Evolutionary conservation across 2,888 invertebrate genomes (phyloP).

Genomic region (Portevinia maculata): DNA sequence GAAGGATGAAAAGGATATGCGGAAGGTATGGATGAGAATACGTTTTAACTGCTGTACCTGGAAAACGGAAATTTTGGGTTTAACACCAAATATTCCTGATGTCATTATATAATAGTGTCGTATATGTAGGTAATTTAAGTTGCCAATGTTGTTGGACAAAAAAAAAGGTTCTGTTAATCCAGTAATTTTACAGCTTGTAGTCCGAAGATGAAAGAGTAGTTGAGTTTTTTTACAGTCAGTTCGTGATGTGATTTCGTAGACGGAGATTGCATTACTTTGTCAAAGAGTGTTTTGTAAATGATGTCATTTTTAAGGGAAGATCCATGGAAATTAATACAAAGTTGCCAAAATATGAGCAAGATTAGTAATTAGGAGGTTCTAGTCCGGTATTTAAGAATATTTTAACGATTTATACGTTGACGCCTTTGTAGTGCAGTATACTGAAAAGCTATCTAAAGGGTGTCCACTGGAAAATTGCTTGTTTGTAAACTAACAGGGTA

Average conservation of each 20-base stretch:
- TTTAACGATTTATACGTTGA: too few relatives aligned
- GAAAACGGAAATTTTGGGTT: conserved; percentile 35
- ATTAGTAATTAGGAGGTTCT: too few relatives aligned
- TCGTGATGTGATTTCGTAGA: conserved; percentile 54
- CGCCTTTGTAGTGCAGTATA: too few relatives aligned
- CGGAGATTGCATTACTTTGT: conserved; percentile 12
- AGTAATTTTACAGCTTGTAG: conserved; percentile 45
- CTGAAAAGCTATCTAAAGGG: too few relatives aligned
- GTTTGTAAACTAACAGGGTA: too few relatives aligned
- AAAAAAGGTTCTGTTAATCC: conserved; percentile 42
- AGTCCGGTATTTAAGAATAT: too few relatives aligned
- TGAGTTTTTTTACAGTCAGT: conserved; percentile 50
- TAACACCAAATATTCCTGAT: conserved; percentile 67
- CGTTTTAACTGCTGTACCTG: conserved; percentile 1
- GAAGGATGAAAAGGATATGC: conserved; percentile 13
- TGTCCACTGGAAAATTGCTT: too few relatives aligned
- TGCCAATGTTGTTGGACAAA: conserved; percentile 27
- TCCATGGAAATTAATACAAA: too few relatives aligned
- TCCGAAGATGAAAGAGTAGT: conserved; percentile 31
- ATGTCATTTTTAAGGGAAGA: neutral
- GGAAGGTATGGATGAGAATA: neutral
- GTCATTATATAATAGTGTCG: conserved; percentile 67
- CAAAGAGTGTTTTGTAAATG: conserved; percentile 31
- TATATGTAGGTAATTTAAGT: conserved; percentile 69
- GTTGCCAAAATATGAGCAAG: too few relatives aligned